Base-by-base conservation (phyloP, 2,888 invertebrate genomes). In the Acrobasis suavella region DNA sequence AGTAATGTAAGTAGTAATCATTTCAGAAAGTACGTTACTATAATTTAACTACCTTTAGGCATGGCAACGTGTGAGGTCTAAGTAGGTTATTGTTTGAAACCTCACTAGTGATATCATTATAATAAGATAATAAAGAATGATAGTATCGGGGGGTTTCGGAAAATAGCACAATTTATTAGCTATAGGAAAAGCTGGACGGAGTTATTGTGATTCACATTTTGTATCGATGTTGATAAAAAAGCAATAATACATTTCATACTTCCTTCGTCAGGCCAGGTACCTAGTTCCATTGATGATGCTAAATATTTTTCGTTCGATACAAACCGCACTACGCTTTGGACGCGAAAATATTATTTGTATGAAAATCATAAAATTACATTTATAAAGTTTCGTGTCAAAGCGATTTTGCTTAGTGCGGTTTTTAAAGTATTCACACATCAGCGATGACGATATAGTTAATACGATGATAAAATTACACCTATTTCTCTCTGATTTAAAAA, bases 81-180 rank as follows among this genome's bases (percentile, higher is more conserved):
- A 69, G 81, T 90, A 89, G 89, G 80, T 77, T 87, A 89, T 87
- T 78, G 85, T 89, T 89, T 87, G 86, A 86, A 89, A 90, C 91
- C 91, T 91, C 90, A 91, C 84, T 91, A 91, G 85, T 86, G 86
- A 89, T 89, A 90, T 85, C 85, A 78, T 81, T 82, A 83, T 75
- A 74, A 76, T 70, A 83, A 80, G 68, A 77, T 82, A 79, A 77
- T 80, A 82, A 81, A 76, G 77, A 80, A 80, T 73, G 82, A 74
- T 81, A 77, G 81, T 73, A 74, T 74, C 74, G 82, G 77, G 75
- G 77, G 86, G 81, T 83, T 81, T 81, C 82, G 80, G 77, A 76
- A 76, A 78, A 85, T 86, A 89, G 89, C 91, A 90, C 91, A 91
- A 91, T 87, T 85, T 80, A 80, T 81, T 88, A 89, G 88, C 87